Evolutionary conservation across 2,888 invertebrate species (phyloP).

Genomic region (Eucera pruinosa): DNA sequence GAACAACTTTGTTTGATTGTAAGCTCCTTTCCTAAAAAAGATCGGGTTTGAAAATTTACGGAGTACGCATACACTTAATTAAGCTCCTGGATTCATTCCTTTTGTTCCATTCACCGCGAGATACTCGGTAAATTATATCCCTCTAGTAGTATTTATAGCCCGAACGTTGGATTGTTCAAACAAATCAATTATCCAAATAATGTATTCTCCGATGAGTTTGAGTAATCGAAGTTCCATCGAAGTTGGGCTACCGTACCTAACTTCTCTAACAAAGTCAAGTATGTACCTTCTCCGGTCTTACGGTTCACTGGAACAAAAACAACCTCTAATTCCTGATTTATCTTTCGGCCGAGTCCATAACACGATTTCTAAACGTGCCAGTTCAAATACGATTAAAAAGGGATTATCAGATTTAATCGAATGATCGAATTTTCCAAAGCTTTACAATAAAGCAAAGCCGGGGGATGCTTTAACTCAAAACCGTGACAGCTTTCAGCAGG

Average conservation of each 20-base stretch:
- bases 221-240: neutral
- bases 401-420: too few relatives aligned
- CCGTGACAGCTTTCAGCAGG: neutral
- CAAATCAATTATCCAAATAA: conserved; percentile 1
- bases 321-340: neutral
- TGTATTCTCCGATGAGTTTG: conserved; percentile 13
- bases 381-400: neutral
- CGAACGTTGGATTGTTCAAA: conserved; percentile 10
- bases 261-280: conserved; percentile 22
- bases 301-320: conserved; percentile 15
- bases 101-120: neutral
- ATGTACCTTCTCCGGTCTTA: neutral
- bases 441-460: too few relatives aligned
- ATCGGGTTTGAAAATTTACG: too few relatives aligned
- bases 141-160: too few relatives aligned
- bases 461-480: neutral
- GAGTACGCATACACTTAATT: too few relatives aligned
- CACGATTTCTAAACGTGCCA: neutral
- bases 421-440: too few relatives aligned
- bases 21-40: too few relatives aligned
- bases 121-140: too few relatives aligned
- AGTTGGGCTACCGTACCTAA: conserved; percentile 3
- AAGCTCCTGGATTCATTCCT: neutral
- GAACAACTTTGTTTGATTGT: too few relatives aligned
- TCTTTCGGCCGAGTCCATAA: neutral